Base-by-base conservation (phyloP, 2,113 vertebrate genomes). In the Catharus bicknelli region DNA sequence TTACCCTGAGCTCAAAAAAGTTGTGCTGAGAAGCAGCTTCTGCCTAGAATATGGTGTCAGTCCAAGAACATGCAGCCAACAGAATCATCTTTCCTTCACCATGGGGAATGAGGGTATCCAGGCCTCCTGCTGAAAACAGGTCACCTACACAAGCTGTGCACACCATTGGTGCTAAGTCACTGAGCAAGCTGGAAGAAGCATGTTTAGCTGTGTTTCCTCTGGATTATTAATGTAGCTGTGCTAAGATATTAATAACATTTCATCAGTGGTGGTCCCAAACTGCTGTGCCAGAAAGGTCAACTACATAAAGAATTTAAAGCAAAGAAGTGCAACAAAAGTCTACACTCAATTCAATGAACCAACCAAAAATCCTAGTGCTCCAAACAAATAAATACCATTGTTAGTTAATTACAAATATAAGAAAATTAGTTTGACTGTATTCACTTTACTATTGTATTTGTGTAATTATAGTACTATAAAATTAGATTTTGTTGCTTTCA, bases 161-260 rank as follows among this genome's bases (percentile, higher is more conserved):
- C 82, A 75, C 94, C 32, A 13, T 7, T 67, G 88, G 77, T n/a
- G 55, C 43, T 69, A 93, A 94, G 77, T 48, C 85, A 89, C 85
- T 58, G 75, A 82, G 78, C 72, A 90, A 62, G 68, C 18, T 90
- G 91, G 93, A 92, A 90, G 72, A 61, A 93, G 64, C 58, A 90
- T 95, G 91, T 94, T 94, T 95, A 91, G 67, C 86, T 95, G 81
- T 95, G 92, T 94, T 96, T 94, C 90, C 45, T 93, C 74, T 97
- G 90, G 86, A 97, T 97, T 97, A 97, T 97, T 97, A 96, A 97
- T 97, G 90, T 92, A 75, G 61, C 59, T 90, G 55, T 87, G 77
- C 83, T 97, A 92, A 96, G 92, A 95, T 95, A 96, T 96, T 96
- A 97, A 97, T 97, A 96, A 95, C 79, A 61, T 95, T 92, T 90